Conservation (phyloP, 2,888 invertebrate genomes). For the Byasa hedistus region DNA sequence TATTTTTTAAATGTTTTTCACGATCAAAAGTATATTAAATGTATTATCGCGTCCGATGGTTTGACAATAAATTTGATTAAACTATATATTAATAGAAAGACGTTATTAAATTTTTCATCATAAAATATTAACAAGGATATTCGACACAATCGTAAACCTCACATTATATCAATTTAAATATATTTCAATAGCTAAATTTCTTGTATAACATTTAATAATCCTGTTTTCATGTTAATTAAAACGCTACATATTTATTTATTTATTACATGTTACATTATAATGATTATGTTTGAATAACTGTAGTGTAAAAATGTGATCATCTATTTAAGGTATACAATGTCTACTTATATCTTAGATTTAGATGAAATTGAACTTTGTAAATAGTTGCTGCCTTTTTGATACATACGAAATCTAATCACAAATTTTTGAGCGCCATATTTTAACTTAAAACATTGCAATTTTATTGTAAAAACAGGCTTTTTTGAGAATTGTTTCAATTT, state of each 20-base stretch:
- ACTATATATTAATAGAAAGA: not conserved
- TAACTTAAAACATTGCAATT: not conserved
- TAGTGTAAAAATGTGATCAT: slow-evolving; percentile 36
- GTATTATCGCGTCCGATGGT: not conserved
- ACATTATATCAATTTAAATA: not conserved
- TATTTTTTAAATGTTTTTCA: not conserved
- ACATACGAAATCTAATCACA: not conserved
- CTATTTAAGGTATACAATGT: slow-evolving; percentile 33
- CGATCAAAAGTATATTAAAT: not conserved
- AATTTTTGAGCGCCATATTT: not conserved
- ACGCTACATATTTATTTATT: slow-evolving; percentile 23
- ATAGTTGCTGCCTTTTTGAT: slow-evolving; percentile 41
- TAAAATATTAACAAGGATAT: not conserved
- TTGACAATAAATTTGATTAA: not conserved
- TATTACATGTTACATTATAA: slow-evolving; percentile 12
- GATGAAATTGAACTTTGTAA: slow-evolving; percentile 41
- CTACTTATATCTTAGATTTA: slow-evolving; percentile 38
- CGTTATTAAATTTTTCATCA: not conserved
- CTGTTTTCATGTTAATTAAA: no score
- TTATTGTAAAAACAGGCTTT: no score
- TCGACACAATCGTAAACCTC: not conserved
- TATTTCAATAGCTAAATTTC: not conserved
- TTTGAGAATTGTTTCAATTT: no score
- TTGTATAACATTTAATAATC: no score
- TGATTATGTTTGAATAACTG: slow-evolving; percentile 15